These are phyloP conservation scores for Tamandua tetradactyla DNA, from an alignment of 2,797 vertebrate genomes.

Conservation along the genomic window DNA sequence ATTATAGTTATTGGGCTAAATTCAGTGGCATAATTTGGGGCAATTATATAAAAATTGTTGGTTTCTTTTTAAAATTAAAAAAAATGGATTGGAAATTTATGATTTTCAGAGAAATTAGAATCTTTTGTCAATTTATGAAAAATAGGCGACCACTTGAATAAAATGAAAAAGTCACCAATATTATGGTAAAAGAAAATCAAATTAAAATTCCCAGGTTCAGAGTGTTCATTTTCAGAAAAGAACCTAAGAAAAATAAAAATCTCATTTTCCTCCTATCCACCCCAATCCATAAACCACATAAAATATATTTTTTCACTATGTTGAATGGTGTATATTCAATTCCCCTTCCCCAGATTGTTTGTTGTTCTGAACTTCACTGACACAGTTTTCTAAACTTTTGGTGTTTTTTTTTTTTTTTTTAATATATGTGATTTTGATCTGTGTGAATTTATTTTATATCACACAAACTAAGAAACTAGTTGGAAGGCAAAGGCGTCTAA, in stretches of 20 bases:
- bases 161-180: neutral
- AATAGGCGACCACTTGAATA: neutral
- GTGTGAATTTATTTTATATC: neutral
- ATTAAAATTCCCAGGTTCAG: neutral
- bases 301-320: neutral
- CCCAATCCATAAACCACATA: neutral
- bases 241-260: neutral
- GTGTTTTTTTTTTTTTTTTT: too few species aligned
- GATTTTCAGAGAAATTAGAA: neutral
- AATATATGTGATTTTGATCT: neutral
- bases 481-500: neutral
- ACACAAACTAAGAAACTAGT: neutral
- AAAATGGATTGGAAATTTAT: neutral
- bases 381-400: neutral
- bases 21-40: neutral
- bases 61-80: neutral
- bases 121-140: constrained; percentile 21
- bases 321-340: neutral
- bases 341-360: neutral
- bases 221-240: constrained; percentile 5
- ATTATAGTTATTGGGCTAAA: neutral
- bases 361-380: neutral
- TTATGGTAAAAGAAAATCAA: neutral
- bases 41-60: neutral
- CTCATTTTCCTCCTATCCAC: neutral